Conservation (phyloP, 2,888 invertebrate genomes). For the Drosophila melanosoma region DNA sequence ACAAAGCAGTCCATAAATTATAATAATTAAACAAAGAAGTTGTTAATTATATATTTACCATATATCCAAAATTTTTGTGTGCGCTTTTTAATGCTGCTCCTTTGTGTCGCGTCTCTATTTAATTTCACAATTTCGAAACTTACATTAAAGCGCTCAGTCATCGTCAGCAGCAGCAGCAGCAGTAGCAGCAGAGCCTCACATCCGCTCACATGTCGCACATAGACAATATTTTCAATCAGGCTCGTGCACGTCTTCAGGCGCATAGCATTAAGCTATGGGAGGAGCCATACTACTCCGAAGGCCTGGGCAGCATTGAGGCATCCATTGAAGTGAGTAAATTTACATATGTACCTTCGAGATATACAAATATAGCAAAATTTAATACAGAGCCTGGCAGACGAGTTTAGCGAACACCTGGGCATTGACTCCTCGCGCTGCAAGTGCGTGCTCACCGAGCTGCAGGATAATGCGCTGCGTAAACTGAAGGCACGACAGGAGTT, state of each 20-base stretch:
- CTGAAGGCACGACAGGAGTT: conserved; percentile 89
- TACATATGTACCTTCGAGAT: not conserved
- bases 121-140: conserved; percentile 4
- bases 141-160: conserved; percentile 20
- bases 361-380: not conserved
- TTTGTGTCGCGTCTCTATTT: conserved; percentile 22
- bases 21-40: not conserved
- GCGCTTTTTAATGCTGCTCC: not conserved
- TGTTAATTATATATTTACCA: not conserved
- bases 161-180: not conserved
- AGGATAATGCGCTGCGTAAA: conserved; percentile 88
- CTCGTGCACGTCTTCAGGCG: conserved; percentile 88
- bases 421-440: conserved; percentile 74
- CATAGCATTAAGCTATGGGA: conserved; percentile 91
- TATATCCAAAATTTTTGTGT: not conserved
- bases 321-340: conserved; percentile 80
- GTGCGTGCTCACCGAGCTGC: conserved; percentile 61
- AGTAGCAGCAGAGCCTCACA: too few relatives aligned
- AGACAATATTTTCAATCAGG: conserved; percentile 88
- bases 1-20: not conserved
- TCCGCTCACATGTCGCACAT: conserved; percentile 76
- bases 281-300: conserved; percentile 88
- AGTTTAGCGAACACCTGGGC: conserved; percentile 85
- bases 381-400: conserved; percentile 87
- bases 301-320: conserved; percentile 85